Base-by-base conservation (phyloP, 2,797 vertebrate genomes). In the Coracias cyanogaster region DNA sequence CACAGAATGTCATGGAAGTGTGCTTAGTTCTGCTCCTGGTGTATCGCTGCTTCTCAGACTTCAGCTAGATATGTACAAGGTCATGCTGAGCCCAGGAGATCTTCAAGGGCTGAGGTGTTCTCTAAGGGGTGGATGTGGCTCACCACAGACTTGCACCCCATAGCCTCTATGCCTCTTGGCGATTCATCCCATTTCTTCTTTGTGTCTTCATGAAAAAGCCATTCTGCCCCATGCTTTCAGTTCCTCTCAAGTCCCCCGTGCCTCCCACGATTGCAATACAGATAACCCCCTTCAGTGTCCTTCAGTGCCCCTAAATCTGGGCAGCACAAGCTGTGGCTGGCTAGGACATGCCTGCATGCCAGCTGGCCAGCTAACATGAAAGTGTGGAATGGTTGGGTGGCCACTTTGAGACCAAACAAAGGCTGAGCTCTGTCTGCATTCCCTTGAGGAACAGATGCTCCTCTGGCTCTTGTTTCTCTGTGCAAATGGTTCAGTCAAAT, bases 361-460 rank as follows among this genome's bases (percentile, higher is more conserved):
- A 90, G 82, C 39, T 49, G n/a, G n/a, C n/a, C n/a, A n/a, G n/a
- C n/a, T n/a, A 66, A 24, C 0, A 2, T 25, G 54, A 60, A 67
- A 0, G 0, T 29, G 65, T 51, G 52, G 21, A 22, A 3, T 15
- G 26, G 35, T 21, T 0, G 0, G 54, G 46, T 78, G 61, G 66
- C 72, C 39, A 28, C 77, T 62, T 70, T 17, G 51, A 86, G 67
- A 22, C 20, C 1, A 2, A 92, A 45, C 45, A 88, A 91, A 86
- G 69, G 49, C 69, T 87, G 69, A 81, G 26, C 49, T 76, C 69
- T 71, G 35, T 46, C 83, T 69, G 70, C 82, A 72, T 89, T 93
- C 90, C 69, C 37, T 15, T 22, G 79, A 49, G 65, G 48, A 94
- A 31, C 82, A 93, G 74, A 89, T 91, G 91, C 55, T 91, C 14